These are phyloP conservation scores for Spea hammondii DNA, from an alignment of 2,797 vertebrate species.

Conservation along the genomic window DNA sequence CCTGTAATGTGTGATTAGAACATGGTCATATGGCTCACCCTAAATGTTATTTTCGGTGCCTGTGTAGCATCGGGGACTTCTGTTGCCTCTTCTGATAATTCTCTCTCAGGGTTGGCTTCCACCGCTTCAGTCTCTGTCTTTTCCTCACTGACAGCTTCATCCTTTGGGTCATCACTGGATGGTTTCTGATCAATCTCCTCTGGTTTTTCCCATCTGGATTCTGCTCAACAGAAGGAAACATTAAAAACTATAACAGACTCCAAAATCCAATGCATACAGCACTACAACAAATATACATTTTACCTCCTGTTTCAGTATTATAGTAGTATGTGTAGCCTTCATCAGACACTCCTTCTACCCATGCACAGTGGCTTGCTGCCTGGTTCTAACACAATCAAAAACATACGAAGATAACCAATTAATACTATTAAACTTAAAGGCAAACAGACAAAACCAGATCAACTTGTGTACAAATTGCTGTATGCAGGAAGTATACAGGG, in stretches of 20 bases:
- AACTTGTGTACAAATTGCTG: no score
- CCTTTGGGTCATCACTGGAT: constrained; percentile 42
- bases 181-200: constrained; percentile 64
- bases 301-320: constrained; percentile 87
- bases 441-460: no score
- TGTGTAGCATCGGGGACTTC: constrained; percentile 54
- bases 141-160: constrained; percentile 53
- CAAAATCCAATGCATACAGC: not conserved
- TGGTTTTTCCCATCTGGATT: constrained; percentile 91
- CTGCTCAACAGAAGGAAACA: constrained; percentile 64
- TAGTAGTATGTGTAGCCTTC: constrained; percentile 91
- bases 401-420: no score
- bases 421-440: no score
- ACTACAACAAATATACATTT: constrained; percentile 41
- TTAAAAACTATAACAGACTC: not conserved
- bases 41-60: constrained; percentile 69
- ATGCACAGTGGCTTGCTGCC: constrained; percentile 64
- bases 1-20: not conserved
- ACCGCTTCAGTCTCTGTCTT: constrained; percentile 11
- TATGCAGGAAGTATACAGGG: no score
- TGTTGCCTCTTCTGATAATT: constrained; percentile 55
- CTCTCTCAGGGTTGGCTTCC: constrained; percentile 61
- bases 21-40: constrained; percentile 63
- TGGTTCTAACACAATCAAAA: constrained; percentile 50
- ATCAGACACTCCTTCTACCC: constrained; percentile 85